Percentiles rank a stretch among this genome's conserved stretches.
phyloP scores from a whole-genome alignment of 2,113 vertebrate species.

The Meriones unguiculatus region DNA sequence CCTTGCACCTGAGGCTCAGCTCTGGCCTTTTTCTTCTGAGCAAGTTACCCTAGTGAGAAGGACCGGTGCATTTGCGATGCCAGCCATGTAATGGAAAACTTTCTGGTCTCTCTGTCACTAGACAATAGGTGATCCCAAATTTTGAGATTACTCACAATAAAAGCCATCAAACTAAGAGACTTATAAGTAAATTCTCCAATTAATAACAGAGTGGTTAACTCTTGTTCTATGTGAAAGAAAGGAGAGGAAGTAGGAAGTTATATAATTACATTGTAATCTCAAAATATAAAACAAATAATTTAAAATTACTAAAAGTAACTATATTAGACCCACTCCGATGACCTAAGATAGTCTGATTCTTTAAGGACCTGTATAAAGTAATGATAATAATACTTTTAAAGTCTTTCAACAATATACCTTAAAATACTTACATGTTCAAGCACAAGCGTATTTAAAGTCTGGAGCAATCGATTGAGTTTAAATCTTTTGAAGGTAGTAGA shows the following conservation, averaged over 20 bases:
- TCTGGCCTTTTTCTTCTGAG: not conserved
- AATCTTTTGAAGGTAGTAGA: not conserved
- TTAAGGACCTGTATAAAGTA: not conserved
- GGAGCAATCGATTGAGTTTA: not conserved
- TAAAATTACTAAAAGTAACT: not conserved
- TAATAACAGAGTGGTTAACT: not conserved
- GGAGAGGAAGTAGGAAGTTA: not conserved
- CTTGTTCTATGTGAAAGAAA: not conserved
- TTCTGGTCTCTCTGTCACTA: not conserved
- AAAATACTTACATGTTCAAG: not conserved
- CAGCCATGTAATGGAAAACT: rapidly evolving
- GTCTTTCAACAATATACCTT: not conserved
- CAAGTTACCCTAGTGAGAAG: not conserved
- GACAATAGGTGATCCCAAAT: not conserved
- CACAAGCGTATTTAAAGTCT: not conserved
- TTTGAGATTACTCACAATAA: not conserved
- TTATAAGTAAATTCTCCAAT: not conserved
- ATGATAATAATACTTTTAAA: not conserved
- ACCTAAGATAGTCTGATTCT: not conserved
- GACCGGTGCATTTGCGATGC: not conserved
- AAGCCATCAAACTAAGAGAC: not conserved
- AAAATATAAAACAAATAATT: not conserved
- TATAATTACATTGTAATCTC: not conserved
- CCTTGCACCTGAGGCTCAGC: not conserved
- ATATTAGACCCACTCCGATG: not conserved